Base-by-base conservation (phyloP, 2,888 invertebrate genomes). In the Lamellibrachia columna region DNA sequence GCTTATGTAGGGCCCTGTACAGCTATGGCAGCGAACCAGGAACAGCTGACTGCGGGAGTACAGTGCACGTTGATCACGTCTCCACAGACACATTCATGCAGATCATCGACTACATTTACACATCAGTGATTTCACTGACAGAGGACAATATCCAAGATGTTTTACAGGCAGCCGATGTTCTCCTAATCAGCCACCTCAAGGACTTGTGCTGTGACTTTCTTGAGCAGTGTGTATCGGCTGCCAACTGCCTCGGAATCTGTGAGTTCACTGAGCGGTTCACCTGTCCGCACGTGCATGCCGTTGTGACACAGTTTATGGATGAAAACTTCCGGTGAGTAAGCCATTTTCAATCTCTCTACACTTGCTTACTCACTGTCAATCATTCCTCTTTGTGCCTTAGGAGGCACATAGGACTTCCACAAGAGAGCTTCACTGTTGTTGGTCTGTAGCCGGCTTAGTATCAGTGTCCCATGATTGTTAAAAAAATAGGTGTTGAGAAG, bases 231-330 rank as follows among this genome's bases (percentile, higher is more conserved):
- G 95, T 95, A 53, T 93, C 94, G 58, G 93, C 95, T 11, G 93
- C 94, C 95, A 99, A 99, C 96, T 98, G 98, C 97, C 97, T 99
- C 94, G 99, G 99, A 15, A 98, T 99, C 96, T 97, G 98, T 75
- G 95, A 98, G 95, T 99, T 99, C 97, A 98, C 99, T 90, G 98
- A 99, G 52, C 93, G 94, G 22, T 94, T 95, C 91, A 93, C 95
- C 91, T 95, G 95, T 93, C 95, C 95, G 7, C 94, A 95, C 94
- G 94, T 95, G 22, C 95, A 94, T 92, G 94, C 94, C 53, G 94
- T 94, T 91, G 95, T 94, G 53, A 94, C 95, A 22, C 93, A 94
- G 55, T 95, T 93, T 92, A 93, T 95, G 53, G 95, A 97, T 96
- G 97, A 97, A 93, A 96, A 97, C 95, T 97, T 97, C 94, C 96